Base-by-base conservation (phyloP, 2,797 vertebrate species). In the Acanthornis magna region DNA sequence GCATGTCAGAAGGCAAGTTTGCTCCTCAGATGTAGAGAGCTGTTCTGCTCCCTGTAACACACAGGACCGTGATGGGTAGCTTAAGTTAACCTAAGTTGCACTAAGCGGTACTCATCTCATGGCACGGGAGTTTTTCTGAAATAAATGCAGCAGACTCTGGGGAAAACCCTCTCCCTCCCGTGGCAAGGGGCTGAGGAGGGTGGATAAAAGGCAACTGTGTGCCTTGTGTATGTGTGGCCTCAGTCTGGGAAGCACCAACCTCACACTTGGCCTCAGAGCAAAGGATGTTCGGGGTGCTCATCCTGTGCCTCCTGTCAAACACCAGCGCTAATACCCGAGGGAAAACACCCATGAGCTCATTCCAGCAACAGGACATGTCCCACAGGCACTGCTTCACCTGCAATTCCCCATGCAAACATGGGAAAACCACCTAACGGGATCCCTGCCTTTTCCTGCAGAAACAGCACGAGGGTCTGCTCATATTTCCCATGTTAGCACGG, bases 61-160 rank as follows among this genome's bases (percentile, higher is more conserved):
- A 0, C 32, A 68, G 54, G 38, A 15, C 6, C 14, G 9, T 0
- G 1, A 26, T 2, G n/a, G 75, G 38, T 27, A 68, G 36, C 67
- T 29, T 29, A 6, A 51, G 50, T 27, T 51, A 51, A 51, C 26
- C 50, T 51, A 51, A 51, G 27, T 17, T 51, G 50, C 27, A 29
- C 10, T 27, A 51, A 51, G 16, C 16, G 54, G 17, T 34, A 54
- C 7, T 5, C 85, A 38, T 22, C 48, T n/a, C 54, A 23, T 10
- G 45, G 80, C 62, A 40, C 4, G 5, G 22, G 55, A 40, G 20
- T 34, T 58, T 30, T 60, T 45, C 67, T 67, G 55, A 73, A 93
- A 40, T 16, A 78, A 65, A 63, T 4, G 11, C 54, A 80, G 51
- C 51, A 83, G 53, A 42, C 45, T 40, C 62, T 19, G n/a, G 30